These are phyloP conservation scores for Brachyrhaphis roseni DNA, from an alignment of 2,797 vertebrate genomes.

Conservation along the genomic window DNA sequence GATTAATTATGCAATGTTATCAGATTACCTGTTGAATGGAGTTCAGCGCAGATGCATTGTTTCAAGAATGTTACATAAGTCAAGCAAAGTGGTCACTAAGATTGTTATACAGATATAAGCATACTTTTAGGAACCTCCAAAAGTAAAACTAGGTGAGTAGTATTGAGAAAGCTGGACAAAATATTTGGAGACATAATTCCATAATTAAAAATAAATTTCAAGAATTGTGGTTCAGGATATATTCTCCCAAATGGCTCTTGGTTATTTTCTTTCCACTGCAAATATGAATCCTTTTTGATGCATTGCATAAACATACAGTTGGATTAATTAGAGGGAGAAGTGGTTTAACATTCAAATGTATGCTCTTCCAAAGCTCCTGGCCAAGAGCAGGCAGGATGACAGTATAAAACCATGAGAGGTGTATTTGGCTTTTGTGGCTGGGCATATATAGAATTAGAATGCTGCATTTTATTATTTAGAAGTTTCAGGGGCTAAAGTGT, in stretches of 20 bases:
- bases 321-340: neutral
- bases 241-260: neutral
- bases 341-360: constrained; percentile 5
- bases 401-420: neutral
- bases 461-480: neutral
- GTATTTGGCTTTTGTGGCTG: constrained; percentile 1
- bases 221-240: neutral
- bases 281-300: neutral
- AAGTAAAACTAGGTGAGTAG: neutral
- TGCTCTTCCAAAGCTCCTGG: neutral
- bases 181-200: neutral
- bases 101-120: neutral
- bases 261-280: neutral
- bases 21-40: neutral
- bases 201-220: neutral
- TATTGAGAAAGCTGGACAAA: neutral
- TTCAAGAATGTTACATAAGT: neutral
- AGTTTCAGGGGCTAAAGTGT: neutral
- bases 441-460: neutral
- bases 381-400: neutral
- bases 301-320: constrained; percentile 2
- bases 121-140: neutral
- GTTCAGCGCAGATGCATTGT: neutral
- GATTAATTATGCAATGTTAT: neutral
- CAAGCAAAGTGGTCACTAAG: neutral